Base-by-base conservation (phyloP, 2,113 vertebrate species). In the Hiodon tergisus region DNA sequence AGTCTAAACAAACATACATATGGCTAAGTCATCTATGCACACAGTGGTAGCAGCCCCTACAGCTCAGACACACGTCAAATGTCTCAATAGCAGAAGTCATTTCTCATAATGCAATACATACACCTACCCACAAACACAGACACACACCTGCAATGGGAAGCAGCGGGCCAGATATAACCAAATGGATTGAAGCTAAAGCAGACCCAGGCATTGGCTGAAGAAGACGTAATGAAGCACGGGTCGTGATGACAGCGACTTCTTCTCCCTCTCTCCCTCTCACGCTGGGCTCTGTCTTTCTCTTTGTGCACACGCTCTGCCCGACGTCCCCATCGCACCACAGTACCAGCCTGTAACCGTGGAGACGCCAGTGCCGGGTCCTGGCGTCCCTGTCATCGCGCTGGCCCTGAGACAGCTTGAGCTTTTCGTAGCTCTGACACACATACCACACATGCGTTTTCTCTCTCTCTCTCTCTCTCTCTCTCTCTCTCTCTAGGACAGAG, bases 311-410 rank as follows among this genome's bases (percentile, higher is more conserved):
- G 53, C 54, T 60, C 53, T n/a, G 13, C 6, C 53, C 60, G 13
- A 14, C 3, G 13, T 3, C 17, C 55, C 70, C 70, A 52, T 46
- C 13, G 46, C 53, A 31, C 65, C 57, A 11, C 68, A 61, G 54
- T 48, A 81, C 82, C 79, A 73, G 81, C 82, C 79, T 79, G 59
- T 58, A 11, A 4, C 67, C 59, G 31, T 52, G 62, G 50, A 75
- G 70, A 76, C 60, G 71, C 67, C 54, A 53, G 47, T 54, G 69
- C 73, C 54, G 17, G 73, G 73, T 73, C 67, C 70, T 72, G 57
- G 73, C 52, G 57, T 52, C 63, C 3, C 61, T 65, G 72, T 81
- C 81, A 79, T 84, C 55, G 57, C 66, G 48, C 75, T 76, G 71
- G 17, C 60, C 50, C 65, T 73, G 77, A 74, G 78, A 79, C 78